Percentiles rank a stretch among this genome's conserved stretches.
These are phyloP conservation scores for Rhingia campestris DNA, from an alignment of 2,888 invertebrate species.

Conservation along the genomic window DNA sequence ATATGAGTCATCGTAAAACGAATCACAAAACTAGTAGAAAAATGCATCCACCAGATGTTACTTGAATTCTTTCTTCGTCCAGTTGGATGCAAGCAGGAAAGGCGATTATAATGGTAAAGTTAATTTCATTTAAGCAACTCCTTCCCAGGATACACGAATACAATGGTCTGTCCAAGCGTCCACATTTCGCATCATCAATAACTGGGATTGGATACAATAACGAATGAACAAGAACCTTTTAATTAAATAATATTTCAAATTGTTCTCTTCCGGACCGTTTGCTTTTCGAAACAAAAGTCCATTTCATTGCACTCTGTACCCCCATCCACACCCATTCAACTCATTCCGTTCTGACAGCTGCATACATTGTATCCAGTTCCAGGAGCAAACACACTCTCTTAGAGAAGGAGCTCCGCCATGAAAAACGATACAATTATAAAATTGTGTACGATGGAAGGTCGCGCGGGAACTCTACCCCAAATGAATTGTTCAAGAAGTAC, in stretches of 20 bases:
- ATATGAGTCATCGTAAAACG: constrained; percentile 1
- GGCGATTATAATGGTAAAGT: constrained; percentile 55
- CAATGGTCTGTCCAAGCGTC: neutral
- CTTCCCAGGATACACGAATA: constrained; percentile 2
- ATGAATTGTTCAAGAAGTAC: constrained; percentile 31
- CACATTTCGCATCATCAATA: constrained; percentile 60
- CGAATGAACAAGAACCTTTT: constrained; percentile 61
- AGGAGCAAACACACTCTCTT: constrained; percentile 2
- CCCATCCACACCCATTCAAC: neutral
- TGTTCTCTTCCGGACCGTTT: constrained; percentile 68
- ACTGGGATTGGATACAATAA: constrained; percentile 51
- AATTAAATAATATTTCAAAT: constrained; percentile 74
- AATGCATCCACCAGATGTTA: constrained; percentile 38
- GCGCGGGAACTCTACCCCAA: constrained; percentile 6
- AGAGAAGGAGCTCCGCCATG: constrained; percentile 29
- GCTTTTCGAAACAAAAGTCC: constrained; percentile 57
- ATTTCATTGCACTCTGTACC: constrained; percentile 36
- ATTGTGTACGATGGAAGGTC: constrained; percentile 45
- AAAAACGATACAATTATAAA: constrained; percentile 70
- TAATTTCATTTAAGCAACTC: constrained; percentile 41
- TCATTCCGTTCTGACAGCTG: constrained; percentile 43
- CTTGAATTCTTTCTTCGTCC: constrained; percentile 3
- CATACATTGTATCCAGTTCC: constrained; percentile 16
- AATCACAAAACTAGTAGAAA: neutral
- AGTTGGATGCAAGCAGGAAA: constrained; percentile 14